A percentile compares a stretch with the other conserved stretches of the same genome.
These are phyloP conservation scores for Trichomycterus rosablanca DNA, from an alignment of 2,113 vertebrate species.

Conservation along the genomic window DNA sequence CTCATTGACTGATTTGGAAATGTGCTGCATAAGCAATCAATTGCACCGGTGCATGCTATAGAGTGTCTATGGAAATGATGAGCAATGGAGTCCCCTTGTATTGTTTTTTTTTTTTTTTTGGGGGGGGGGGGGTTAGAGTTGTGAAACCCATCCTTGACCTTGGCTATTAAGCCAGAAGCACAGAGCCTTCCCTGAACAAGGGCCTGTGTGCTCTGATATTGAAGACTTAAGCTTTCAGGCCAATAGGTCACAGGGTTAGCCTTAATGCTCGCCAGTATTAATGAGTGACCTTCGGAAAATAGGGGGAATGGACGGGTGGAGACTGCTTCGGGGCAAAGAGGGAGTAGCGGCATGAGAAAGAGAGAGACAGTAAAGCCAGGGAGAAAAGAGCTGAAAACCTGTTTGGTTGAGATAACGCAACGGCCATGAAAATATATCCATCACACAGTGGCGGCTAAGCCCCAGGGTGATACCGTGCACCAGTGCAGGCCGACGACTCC, in stretches of 20 bases:
- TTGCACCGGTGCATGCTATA: slow-evolving; percentile 48
- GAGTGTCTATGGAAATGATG: slow-evolving; percentile 48
- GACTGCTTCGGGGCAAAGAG: slow-evolving; percentile 32
- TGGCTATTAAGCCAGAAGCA: slow-evolving; percentile 46
- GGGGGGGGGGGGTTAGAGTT: slow-evolving; percentile 50
- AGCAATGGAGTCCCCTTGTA: slow-evolving; percentile 52
- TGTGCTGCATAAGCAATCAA: slow-evolving; percentile 61
- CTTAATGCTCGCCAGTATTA: slow-evolving; percentile 68
- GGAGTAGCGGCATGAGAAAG: slow-evolving; percentile 44
- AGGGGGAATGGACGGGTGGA: slow-evolving; percentile 35
- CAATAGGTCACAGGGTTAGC: slow-evolving; percentile 60
- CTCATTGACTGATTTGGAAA: slow-evolving; percentile 66
- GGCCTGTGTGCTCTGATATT: slow-evolving; percentile 53
- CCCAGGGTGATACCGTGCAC: slow-evolving; percentile 61
- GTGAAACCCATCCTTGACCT: slow-evolving; percentile 60
- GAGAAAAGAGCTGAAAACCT: slow-evolving; percentile 69
- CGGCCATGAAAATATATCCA: slow-evolving; percentile 74
- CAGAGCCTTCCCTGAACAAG: slow-evolving; percentile 46
- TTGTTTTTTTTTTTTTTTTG: slow-evolving; percentile 66
- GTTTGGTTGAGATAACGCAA: slow-evolving; percentile 74
- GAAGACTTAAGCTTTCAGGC: slow-evolving; percentile 59
- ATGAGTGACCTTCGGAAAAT: slow-evolving; percentile 73
- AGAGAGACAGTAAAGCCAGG: slow-evolving; percentile 58
- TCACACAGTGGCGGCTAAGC: slow-evolving; percentile 71
- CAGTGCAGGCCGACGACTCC: slow-evolving; percentile 45